Conservation (phyloP, 2,888 invertebrate genomes). For the Epiperipatus broadwayi region DNA sequence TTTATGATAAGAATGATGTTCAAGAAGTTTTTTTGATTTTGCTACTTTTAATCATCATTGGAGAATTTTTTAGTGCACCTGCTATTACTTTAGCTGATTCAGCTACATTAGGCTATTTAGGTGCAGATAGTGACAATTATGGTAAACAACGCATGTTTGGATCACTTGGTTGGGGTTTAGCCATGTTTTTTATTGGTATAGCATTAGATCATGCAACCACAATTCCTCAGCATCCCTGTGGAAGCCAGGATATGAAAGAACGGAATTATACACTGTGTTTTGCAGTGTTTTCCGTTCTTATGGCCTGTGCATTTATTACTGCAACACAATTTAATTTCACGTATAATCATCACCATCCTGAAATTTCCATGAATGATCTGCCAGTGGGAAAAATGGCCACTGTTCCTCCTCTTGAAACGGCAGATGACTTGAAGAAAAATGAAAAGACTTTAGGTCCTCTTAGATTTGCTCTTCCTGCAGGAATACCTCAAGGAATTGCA, state of each 20-base stretch:
- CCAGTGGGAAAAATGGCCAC: no score
- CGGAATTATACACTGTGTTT: conserved; percentile 98
- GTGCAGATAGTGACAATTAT: conserved; percentile 53
- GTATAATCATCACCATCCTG: no score
- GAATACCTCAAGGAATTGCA: no score
- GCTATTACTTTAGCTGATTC: conserved; percentile 82
- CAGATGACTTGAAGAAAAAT: no score
- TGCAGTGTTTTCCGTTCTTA: conserved; percentile 85
- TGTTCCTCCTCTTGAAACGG: no score
- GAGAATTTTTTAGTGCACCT: conserved; percentile 93
- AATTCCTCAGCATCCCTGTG: conserved; percentile 80
- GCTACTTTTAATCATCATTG: conserved; percentile 72
- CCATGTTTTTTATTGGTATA: conserved; percentile 96
- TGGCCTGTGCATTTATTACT: conserved; percentile 79
- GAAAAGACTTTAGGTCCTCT: no score
- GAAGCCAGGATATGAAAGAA: conserved; percentile 56
- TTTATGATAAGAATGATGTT: conserved; percentile 68
- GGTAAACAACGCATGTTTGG: conserved; percentile 97
- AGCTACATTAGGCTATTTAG: conserved; percentile 49
- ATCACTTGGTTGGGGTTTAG: conserved; percentile 89
- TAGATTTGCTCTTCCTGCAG: no score
- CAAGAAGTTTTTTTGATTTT: conserved; percentile 88
- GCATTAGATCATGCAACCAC: conserved; percentile 89
- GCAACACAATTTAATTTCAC: conserved; percentile 63
- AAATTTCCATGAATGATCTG: no score